These are phyloP conservation scores for Cossypha niveicapilla DNA, from an alignment of 2,797 vertebrate genomes.

Conservation along the genomic window DNA sequence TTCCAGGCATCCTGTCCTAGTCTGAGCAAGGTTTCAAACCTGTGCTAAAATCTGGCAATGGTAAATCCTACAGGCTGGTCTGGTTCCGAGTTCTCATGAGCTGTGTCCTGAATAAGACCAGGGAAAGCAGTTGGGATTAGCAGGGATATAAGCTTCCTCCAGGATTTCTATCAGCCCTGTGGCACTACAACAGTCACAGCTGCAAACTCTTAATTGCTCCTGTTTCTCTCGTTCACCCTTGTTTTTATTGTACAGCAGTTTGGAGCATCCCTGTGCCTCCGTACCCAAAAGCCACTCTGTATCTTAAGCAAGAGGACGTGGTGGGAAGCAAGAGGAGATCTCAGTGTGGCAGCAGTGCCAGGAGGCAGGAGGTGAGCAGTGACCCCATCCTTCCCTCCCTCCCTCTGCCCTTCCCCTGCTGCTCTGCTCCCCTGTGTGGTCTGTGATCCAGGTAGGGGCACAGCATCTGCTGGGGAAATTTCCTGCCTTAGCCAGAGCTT, in stretches of 20 bases:
- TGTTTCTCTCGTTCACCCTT: not conserved
- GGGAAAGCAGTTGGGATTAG: not conserved
- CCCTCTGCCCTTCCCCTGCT: not conserved
- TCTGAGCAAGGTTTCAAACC: not conserved
- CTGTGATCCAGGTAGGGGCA: not conserved
- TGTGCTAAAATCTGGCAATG: not conserved
- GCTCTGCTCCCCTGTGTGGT: not conserved
- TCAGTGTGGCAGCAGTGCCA: not conserved
- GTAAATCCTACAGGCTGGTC: not conserved
- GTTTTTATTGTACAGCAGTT: not conserved
- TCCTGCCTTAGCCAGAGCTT: not conserved
- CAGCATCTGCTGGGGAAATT: not conserved
- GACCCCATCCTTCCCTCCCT: not conserved
- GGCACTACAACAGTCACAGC: not conserved
- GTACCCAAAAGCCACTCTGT: not conserved
- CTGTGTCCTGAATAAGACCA: not conserved
- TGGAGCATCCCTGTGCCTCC: fast-evolving
- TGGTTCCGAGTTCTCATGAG: not conserved
- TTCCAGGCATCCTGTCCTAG: not conserved
- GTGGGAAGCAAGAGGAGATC: not conserved
- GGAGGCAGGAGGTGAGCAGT: not conserved
- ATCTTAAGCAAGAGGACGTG: not conserved
- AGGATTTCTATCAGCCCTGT: not conserved
- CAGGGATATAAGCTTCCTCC: not conserved
- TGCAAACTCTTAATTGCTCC: not conserved